Conservation (phyloP, 2,113 vertebrate genomes). For the Coregonus clupeaformis region DNA sequence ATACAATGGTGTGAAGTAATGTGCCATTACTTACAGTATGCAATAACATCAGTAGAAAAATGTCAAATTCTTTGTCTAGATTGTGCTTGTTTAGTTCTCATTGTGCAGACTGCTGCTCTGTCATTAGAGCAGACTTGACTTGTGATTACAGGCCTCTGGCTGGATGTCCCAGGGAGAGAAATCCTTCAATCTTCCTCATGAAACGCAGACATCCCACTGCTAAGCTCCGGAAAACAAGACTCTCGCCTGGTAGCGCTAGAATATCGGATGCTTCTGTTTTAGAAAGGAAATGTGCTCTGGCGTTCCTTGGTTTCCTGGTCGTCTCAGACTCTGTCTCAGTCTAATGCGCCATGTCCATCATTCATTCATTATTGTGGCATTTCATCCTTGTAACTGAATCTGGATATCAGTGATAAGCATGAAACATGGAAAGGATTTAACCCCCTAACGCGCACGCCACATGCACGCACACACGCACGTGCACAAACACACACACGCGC, state of each 20-base stretch:
- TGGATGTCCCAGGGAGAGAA: slow-evolving; percentile 4
- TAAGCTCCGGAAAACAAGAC: slow-evolving; percentile 18
- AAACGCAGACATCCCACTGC: slow-evolving; percentile 43
- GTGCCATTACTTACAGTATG: too few relatives aligned
- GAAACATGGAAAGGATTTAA: not conserved
- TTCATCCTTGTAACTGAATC: slow-evolving; percentile 2
- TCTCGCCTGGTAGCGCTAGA: slow-evolving; percentile 8
- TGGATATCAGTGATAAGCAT: not conserved
- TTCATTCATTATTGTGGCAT: slow-evolving; percentile 10
- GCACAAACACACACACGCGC: too few relatives aligned
- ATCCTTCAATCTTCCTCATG: slow-evolving; percentile 30
- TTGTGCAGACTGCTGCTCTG: slow-evolving; percentile 20
- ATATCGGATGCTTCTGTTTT: slow-evolving; percentile 26
- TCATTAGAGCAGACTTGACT: slow-evolving; percentile 31
- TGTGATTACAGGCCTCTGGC: slow-evolving; percentile 44
- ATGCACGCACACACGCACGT: too few relatives aligned
- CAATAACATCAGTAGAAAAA: too few relatives aligned
- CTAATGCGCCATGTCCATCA: slow-evolving; percentile 5
- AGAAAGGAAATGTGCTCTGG: slow-evolving; percentile 29
- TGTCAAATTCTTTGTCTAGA: too few relatives aligned
- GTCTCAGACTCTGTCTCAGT: slow-evolving; percentile 2
- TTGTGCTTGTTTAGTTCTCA: too few relatives aligned
- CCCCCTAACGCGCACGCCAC: too few relatives aligned
- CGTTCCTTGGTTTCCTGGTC: not conserved
- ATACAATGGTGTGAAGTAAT: too few relatives aligned